Evolutionary conservation across 2,888 invertebrate genomes (phyloP).

Genomic region (Acrobasis suavella): DNA sequence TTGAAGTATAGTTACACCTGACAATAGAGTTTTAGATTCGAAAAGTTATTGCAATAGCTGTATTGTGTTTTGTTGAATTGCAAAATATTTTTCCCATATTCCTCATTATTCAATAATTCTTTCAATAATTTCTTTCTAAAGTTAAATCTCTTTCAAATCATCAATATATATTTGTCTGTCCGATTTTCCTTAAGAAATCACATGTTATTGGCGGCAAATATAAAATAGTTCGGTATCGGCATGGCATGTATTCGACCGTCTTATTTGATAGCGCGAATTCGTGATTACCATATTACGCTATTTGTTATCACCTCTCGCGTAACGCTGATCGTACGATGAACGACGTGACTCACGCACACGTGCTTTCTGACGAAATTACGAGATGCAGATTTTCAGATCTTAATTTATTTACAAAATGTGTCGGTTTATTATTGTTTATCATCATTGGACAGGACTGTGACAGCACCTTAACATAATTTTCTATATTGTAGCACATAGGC

Average conservation of each 20-base stretch:
- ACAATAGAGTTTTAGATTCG: not conserved
- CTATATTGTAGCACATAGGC: no score
- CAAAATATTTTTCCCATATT: no score
- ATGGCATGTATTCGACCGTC: slow-evolving; percentile 8
- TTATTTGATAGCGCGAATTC: slow-evolving; percentile 17
- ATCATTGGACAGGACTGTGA: no score
- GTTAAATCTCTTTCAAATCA: no score
- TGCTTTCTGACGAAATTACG: slow-evolving; percentile 1
- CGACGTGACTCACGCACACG: not conserved
- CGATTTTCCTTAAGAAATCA: not conserved
- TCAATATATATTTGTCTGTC: no score
- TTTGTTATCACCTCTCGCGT: slow-evolving; percentile 16
- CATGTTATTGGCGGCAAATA: not conserved
- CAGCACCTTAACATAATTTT: no score
- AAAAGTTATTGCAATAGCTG: no score
- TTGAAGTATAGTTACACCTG: not conserved
- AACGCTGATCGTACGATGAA: not conserved
- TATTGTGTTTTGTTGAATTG: no score
- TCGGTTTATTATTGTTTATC: no score
- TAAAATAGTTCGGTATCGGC: slow-evolving; percentile 1
- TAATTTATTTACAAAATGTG: no score
- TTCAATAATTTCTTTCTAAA: no score
- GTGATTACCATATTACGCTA: slow-evolving; percentile 15
- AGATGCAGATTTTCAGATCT: not conserved
- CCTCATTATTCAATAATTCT: no score